A percentile compares a stretch with the other conserved stretches of the same genome.
phyloP scores from a whole-genome alignment of 1,140 invertebrate genomes.

The Cydia strobilella region DNA sequence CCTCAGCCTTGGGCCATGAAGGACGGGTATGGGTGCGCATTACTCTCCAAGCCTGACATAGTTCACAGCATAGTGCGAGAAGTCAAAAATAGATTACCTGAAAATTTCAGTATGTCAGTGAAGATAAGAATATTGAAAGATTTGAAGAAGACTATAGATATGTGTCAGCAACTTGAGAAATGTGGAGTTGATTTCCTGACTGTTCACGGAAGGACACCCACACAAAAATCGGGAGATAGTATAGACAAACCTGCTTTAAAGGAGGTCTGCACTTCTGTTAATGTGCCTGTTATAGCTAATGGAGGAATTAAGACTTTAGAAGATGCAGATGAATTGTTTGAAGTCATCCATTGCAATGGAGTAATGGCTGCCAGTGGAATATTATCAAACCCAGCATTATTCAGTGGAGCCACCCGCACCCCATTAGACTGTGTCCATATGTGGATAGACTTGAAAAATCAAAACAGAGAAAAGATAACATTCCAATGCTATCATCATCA shows the following conservation, averaged over 20 bases:
- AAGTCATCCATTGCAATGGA: slow-evolving; percentile 88
- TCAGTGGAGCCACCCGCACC: slow-evolving; percentile 85
- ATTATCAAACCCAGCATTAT: slow-evolving; percentile 95
- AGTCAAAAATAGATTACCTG: slow-evolving; percentile 86
- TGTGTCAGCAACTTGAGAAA: slow-evolving; percentile 89
- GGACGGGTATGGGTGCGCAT: slow-evolving; percentile 93
- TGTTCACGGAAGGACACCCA: slow-evolving; percentile 93
- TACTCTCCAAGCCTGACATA: slow-evolving; percentile 91
- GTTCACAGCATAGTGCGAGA: slow-evolving; percentile 90
- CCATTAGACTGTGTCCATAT: slow-evolving; percentile 89
- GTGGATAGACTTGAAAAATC: slow-evolving; percentile 89
- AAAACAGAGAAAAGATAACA: slow-evolving; percentile 78
- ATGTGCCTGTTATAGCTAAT: slow-evolving; percentile 94
- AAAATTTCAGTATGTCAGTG: slow-evolving; percentile 92
- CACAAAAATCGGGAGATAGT: slow-evolving; percentile 88
- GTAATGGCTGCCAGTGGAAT: slow-evolving; percentile 95
- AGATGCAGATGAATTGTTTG: slow-evolving; percentile 85
- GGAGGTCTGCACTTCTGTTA: slow-evolving; percentile 85
- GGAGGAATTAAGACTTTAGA: slow-evolving; percentile 90
- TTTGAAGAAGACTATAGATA: slow-evolving; percentile 73
- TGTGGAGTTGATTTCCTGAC: slow-evolving; percentile 94
- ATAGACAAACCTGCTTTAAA: slow-evolving; percentile 88
- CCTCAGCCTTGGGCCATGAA: slow-evolving; percentile 97
- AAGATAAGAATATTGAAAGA: slow-evolving; percentile 91
- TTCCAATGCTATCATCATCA: slow-evolving; percentile 96